Base-by-base conservation (phyloP, 2,797 vertebrate genomes). In the Pelobates cultripes region DNA sequence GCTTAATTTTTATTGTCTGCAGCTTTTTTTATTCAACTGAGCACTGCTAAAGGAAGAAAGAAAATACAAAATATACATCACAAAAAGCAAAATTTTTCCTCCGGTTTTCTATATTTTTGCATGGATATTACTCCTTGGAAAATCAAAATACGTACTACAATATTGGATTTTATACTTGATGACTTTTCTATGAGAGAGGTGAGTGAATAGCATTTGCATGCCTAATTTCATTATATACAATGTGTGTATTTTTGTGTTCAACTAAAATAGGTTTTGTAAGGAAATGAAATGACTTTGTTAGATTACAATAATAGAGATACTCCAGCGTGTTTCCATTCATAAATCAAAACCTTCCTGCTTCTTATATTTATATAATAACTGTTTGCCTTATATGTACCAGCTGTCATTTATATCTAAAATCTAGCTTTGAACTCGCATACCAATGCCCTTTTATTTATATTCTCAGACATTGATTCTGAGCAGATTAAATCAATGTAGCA, bases 121-220 rank as follows among this genome's bases (percentile, higher is more conserved):
- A 75, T 83, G 81, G 81, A 79, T 83, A 83, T 63, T 75, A 61
- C 43, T 78, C 44, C 43, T 53, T 64, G 76, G 64, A 15, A 75
- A 83, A 44, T 77, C 74, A 70, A 40, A 68, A 70, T 79, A 78
- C 57, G 42, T 73, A 57, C 70, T 43, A 67, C 81, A 78, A 51
- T 83, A 70, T 51, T 64, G 76, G 81, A 79, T 83, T 83, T 83
- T 79, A 83, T 83, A 83, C 76, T 64, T 77, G 61, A 73, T 72
- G 53, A 55, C 44, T 83, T 83, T 83, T 83, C 77, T 83, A 83
- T 41, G n/a, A 69, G 64, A 74, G 15, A 75, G 81, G 81, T 83
- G 75, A 79, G 81, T 5, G 4, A 3, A 57, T 15, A 57, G 13
- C 13, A 51, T 6, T 51, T 51, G 47, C 5, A 5, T 51, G 5